phyloP scores from a whole-genome alignment of 2,888 invertebrate species.

The Troides aeacus region DNA sequence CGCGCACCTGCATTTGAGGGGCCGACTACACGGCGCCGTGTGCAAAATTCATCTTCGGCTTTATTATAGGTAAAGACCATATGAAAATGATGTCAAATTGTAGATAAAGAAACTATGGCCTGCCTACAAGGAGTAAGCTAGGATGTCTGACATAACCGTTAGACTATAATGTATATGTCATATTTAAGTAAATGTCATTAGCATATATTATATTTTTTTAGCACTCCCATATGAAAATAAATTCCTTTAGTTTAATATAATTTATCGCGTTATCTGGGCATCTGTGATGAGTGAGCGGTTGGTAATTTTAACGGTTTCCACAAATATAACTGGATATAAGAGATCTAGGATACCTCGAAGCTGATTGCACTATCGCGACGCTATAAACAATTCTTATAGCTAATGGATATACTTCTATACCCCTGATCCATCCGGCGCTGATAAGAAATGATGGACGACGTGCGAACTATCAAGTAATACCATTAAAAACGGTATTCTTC shows the following conservation, averaged over 20 bases:
- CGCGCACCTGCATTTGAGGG: too few species aligned
- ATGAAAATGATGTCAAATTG: too few species aligned
- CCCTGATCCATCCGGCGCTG: background rate
- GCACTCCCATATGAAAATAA: too few species aligned
- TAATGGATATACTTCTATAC: background rate
- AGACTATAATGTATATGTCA: too few species aligned
- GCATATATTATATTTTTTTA: too few species aligned
- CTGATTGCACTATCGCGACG: slow-evolving; percentile 5
- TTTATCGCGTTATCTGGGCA: slow-evolving; percentile 1
- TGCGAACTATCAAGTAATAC: slow-evolving; percentile 4
- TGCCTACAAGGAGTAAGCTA: too few species aligned
- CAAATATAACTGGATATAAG: slow-evolving; percentile 22
- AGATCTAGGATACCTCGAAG: slow-evolving; percentile 3
- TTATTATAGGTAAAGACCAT: too few species aligned
- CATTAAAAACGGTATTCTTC: slow-evolving; percentile 10
- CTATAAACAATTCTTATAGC: background rate
- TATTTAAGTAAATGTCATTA: too few species aligned
- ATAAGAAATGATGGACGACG: slow-evolving; percentile 13
- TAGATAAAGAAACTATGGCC: too few species aligned
- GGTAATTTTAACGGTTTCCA: slow-evolving; percentile 11
- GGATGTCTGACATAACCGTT: too few species aligned
- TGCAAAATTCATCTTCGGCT: too few species aligned
- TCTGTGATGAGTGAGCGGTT: background rate
- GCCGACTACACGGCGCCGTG: too few species aligned
- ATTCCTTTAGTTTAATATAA: background rate